These are phyloP conservation scores for Leptonema lineaticorne DNA, from an alignment of 1,140 invertebrate species.

Conservation along the genomic window DNA sequence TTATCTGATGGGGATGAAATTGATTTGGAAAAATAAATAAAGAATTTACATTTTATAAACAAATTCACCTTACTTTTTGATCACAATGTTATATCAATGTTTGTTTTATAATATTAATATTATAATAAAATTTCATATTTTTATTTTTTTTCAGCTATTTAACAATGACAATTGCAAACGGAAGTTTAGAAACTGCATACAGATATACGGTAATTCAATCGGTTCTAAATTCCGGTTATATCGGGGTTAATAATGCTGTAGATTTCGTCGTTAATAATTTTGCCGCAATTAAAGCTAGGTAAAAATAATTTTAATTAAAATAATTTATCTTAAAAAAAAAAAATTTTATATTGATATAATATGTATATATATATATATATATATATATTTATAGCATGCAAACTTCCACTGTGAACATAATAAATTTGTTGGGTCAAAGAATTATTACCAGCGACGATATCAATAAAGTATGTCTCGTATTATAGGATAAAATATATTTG, in stretches of 20 bases:
- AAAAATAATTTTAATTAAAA: constrained; percentile 38
- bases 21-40: no score
- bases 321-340: no score
- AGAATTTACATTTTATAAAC: no score
- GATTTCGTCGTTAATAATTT: constrained; percentile 51
- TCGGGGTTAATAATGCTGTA: constrained; percentile 47
- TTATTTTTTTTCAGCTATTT: constrained; percentile 16
- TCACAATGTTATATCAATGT: no score
- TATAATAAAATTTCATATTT: no score
- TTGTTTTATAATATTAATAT: no score
- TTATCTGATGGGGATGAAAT: no score
- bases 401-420: neutral
- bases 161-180: neutral
- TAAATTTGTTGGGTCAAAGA: neutral
- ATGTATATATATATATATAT: no score
- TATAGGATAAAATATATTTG: neutral
- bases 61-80: no score
- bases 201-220: constrained; percentile 45
- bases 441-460: neutral
- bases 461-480: neutral
- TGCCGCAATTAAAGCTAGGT: constrained; percentile 46
- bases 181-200: neutral
- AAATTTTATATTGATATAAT: no score
- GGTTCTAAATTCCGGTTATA: constrained; percentile 48
- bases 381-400: neutral